A percentile compares a stretch with the other conserved stretches of the same genome.
Conservation (phyloP, 2,888 invertebrate species). For the Neoscelio sp. region DNA sequence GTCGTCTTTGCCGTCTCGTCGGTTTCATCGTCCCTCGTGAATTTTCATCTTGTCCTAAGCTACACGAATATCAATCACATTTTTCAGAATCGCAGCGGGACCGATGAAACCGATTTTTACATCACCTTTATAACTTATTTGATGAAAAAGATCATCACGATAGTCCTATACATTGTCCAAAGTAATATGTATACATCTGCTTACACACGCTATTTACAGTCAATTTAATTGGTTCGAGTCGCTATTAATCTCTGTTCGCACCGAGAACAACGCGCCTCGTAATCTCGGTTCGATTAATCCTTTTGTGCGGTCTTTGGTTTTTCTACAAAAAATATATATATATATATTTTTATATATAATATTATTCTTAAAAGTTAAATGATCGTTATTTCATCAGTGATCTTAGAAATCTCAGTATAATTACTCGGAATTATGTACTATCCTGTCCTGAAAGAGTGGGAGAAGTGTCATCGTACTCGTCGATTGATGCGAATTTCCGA, state of each 20-base stretch:
- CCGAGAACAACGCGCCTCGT: conserved; percentile 71
- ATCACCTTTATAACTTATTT: conserved; percentile 64
- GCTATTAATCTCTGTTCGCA: conserved; percentile 71
- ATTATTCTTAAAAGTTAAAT: conserved; percentile 79
- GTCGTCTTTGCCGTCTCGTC: conserved; percentile 69
- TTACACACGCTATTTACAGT: conserved; percentile 68
- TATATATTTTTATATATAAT: conserved; percentile 65
- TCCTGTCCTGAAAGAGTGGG: conserved; percentile 35
- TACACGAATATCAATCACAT: conserved; percentile 59
- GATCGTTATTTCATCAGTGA: conserved; percentile 79
- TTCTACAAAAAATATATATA: conserved; percentile 81
- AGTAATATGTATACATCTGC: conserved; percentile 66
- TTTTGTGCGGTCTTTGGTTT: conserved; percentile 81
- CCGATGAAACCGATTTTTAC: conserved; percentile 61
- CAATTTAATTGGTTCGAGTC: conserved; percentile 65
- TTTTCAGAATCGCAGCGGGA: conserved; percentile 40
- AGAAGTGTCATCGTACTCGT: conserved; percentile 33
- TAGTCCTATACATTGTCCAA: conserved; percentile 65
- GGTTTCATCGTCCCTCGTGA: conserved; percentile 52
- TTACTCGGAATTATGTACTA: conserved; percentile 42
- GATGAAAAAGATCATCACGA: conserved; percentile 68
- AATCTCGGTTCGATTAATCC: conserved; percentile 71
- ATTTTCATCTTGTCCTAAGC: conserved; percentile 39
- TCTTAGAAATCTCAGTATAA: conserved; percentile 77
- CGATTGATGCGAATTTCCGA: background rate